Base-by-base conservation (phyloP, 1,140 invertebrate species). In the Intoshia linei region DNA sequence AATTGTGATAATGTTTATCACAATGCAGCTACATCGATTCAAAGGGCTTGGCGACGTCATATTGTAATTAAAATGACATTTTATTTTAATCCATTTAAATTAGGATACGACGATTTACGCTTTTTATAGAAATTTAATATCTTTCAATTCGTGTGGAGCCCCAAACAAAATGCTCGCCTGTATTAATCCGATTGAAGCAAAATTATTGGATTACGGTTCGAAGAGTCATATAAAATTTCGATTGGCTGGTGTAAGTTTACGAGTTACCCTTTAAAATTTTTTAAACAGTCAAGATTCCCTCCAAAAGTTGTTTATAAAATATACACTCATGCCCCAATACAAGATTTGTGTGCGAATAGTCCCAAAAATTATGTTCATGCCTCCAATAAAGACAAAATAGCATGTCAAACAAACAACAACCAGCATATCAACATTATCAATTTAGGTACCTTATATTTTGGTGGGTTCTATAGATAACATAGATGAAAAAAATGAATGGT, bases 231-330 rank as follows among this genome's bases (percentile, higher is more conserved):
- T 59, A 19, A 48, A 51, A 36, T 57, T 59, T 40, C 45, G 56
- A 43, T 40, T 59, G 18, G 55, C 54, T 30, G 56, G 56, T 38
- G 55, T 57, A 43, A 44, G 48, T 44, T 23, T 14, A 3, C 3
- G n/a, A 4, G 3, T 2, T 38, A 36, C 35, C 4, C 11, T 38
- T 13, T n/a, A 39, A 17, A n/a, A 17, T 17, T 15, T 6, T 14
- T 14, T 18, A 34, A 38, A 13, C 41, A 57, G 54, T 45, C 52
- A 5, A 41, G 46, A 31, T 59, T 59, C 45, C 56, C 56, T 21
- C 56, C 56, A 4, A 55, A 54, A 40, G 56, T 59, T 33, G 57
- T 55, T 42, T 59, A 59, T 43, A 58, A 59, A 40, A 59, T 59
- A 18, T 59, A 48, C 42, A 59, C 56, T 11, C 52, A 57, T 37